Percentiles rank a stretch among this genome's conserved stretches.
Conservation (phyloP, 2,888 invertebrate species). For the Galeopsomyia nigrocyanea region DNA sequence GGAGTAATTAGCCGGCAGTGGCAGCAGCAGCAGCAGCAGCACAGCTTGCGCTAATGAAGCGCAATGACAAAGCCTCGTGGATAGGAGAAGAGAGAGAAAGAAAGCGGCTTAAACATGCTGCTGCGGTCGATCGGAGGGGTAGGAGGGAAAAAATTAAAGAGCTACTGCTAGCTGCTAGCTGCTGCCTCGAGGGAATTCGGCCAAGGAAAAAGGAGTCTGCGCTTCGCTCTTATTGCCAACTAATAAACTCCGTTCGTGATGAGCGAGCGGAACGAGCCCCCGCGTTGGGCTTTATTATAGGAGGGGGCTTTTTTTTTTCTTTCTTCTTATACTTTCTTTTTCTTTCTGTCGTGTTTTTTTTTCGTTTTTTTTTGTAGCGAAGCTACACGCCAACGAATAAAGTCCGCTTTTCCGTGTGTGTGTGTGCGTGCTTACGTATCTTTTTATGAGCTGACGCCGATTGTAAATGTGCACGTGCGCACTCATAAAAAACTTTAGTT, state of each 20-base stretch:
- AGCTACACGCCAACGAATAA: not conserved
- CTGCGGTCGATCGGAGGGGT: slow-evolving; percentile 11
- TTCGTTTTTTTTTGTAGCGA: no score
- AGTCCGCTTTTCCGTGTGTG: not conserved
- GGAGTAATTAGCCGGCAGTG: slow-evolving; percentile 13
- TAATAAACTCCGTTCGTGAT: slow-evolving; percentile 49
- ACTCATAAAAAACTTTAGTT: not conserved
- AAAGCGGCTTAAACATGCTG: slow-evolving; percentile 13
- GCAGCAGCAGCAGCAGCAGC: not conserved
- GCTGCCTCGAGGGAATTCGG: slow-evolving; percentile 32
- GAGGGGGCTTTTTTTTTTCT: not conserved
- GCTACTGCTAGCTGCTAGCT: not conserved
- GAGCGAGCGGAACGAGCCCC: slow-evolving; percentile 41
- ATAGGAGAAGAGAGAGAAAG: slow-evolving; percentile 10
- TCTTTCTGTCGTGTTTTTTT: not conserved
- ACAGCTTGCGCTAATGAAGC: slow-evolving; percentile 23
- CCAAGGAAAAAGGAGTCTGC: slow-evolving; percentile 11
- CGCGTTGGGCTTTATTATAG: slow-evolving; percentile 13
- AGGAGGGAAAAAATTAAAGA: slow-evolving; percentile 4
- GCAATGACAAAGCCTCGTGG: not conserved
- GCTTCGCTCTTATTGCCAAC: slow-evolving; percentile 43
- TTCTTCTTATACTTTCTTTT: not conserved
- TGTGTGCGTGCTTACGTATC: no score
- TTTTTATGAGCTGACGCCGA: not conserved
- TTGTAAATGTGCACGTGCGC: slow-evolving; percentile 4